Evolutionary conservation across 2,113 vertebrate genomes (phyloP).

Genomic region (Hylia prasina): DNA sequence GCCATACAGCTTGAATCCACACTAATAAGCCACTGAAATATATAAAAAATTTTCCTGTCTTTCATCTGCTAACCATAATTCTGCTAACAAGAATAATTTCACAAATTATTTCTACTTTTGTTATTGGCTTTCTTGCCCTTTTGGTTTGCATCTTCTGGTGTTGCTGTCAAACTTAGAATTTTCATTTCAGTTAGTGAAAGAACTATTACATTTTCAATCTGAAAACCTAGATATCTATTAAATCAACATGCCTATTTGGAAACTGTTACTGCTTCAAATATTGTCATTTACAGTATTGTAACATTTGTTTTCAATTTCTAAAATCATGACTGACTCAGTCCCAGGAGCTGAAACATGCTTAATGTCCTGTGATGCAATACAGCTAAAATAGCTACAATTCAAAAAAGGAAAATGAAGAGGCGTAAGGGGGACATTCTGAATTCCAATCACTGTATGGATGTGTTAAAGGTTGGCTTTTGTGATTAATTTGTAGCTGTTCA

Average conservation of each 20-base stretch:
- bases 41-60: background rate
- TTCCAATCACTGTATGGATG: conserved; percentile 72
- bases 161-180: background rate
- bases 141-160: background rate
- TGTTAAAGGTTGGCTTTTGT: conserved; percentile 71
- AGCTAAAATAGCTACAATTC: conserved; percentile 67
- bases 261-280: conserved; percentile 66
- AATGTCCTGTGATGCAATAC: conserved; percentile 79
- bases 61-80: background rate
- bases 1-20: background rate
- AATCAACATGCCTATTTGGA: conserved; percentile 71
- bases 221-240: conserved; percentile 71
- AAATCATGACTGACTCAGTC: conserved; percentile 71
- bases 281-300: conserved; percentile 68
- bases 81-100: background rate
- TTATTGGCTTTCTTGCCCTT: background rate
- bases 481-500: conserved; percentile 70
- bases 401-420: conserved; percentile 75
- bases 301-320: conserved; percentile 86
- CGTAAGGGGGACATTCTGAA: conserved; percentile 68
- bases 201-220: conserved; percentile 11
- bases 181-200: background rate
- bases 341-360: conserved; percentile 73
- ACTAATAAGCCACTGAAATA: background rate
- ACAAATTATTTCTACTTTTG: background rate